Conservation (phyloP, 2,888 invertebrate genomes). For the Athripsodes cinereus region DNA sequence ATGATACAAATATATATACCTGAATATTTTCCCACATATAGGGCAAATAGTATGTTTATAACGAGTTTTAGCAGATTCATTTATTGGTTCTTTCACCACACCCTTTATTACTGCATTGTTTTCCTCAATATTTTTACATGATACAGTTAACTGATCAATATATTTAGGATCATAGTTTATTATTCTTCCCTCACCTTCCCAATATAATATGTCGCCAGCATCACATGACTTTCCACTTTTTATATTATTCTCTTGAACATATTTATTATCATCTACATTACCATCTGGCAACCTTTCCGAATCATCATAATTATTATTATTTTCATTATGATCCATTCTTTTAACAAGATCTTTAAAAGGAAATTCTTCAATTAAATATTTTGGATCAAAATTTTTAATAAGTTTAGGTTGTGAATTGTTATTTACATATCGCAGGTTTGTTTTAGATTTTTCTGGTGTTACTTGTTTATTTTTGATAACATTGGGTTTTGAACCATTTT, state of each 20-base stretch:
- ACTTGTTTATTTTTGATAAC: no score
- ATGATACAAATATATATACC: neutral
- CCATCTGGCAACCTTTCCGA: no score
- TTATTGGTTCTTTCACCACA: neutral
- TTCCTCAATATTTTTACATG: neutral
- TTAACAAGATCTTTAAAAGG: neutral
- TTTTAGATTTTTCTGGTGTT: no score
- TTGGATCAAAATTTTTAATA: neutral
- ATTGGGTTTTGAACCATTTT: no score
- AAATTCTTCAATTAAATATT: neutral
- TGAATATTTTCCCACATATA: neutral
- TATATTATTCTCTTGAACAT: no score
- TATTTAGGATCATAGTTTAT: neutral
- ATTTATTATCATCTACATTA: no score
- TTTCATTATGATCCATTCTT: no score
- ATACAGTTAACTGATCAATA: neutral
- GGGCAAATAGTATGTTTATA: neutral
- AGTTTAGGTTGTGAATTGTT: neutral
- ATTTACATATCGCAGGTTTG: no score
- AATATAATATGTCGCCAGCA: no score
- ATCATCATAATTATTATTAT: no score
- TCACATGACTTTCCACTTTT: no score
- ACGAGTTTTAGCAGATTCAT: neutral
- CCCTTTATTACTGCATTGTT: no score
- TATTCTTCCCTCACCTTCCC: neutral